A percentile compares a stretch with the other conserved stretches of the same genome.
These are phyloP conservation scores for Callimico goeldii DNA, from an alignment of 2,797 vertebrate genomes.

Conservation along the genomic window DNA sequence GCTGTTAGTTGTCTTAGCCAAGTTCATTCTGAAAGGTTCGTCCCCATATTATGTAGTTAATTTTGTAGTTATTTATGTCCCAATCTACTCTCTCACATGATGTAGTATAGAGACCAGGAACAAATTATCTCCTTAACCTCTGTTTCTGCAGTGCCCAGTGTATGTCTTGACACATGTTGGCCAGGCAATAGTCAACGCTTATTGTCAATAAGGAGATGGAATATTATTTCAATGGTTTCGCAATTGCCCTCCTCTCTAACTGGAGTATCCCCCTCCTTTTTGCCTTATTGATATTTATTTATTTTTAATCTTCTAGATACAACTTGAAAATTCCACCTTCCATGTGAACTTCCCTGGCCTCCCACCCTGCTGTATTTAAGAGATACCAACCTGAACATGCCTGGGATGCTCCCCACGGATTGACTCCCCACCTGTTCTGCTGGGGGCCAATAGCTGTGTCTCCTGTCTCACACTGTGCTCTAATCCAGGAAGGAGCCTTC, in stretches of 20 bases:
- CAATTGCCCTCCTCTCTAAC: neutral
- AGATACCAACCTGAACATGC: neutral
- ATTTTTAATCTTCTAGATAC: neutral
- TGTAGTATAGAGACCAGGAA: neutral
- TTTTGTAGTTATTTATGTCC: neutral
- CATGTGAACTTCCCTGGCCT: neutral
- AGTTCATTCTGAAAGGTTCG: neutral
- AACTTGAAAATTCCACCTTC: neutral
- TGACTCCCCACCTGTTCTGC: neutral
- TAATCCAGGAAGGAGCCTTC: neutral
- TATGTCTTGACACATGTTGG: neutral
- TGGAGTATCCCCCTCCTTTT: neutral
- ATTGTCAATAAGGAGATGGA: neutral
- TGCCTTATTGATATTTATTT: neutral
- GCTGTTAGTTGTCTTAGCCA: neutral
- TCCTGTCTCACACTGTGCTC: neutral
- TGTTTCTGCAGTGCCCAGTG: neutral
- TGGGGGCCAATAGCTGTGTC: neutral
- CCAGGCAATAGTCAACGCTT: neutral
- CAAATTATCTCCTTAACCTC: neutral
- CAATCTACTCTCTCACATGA: neutral
- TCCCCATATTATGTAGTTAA: neutral
- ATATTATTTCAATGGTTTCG: neutral
- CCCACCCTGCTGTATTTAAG: rapidly evolving
- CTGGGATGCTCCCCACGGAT: no score